These are phyloP conservation scores for Leptinotarsa undecemlineata DNA, from an alignment of 1,140 invertebrate genomes.

Conservation along the genomic window DNA sequence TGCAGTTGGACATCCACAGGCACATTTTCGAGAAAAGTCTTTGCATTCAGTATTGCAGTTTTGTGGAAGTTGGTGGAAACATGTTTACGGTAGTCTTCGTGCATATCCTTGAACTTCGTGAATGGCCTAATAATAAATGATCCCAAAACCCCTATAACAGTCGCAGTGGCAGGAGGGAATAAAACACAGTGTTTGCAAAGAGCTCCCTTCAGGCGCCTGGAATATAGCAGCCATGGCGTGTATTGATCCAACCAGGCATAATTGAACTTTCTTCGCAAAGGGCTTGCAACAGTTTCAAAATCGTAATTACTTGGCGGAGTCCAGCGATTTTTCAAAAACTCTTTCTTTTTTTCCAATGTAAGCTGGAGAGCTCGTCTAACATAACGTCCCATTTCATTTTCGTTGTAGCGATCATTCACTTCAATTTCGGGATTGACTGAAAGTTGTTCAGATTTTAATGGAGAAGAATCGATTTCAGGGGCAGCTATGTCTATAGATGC, in stretches of 20 bases:
- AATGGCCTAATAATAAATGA: too few species aligned
- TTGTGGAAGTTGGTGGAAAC: constrained; percentile 31
- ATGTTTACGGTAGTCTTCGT: constrained; percentile 37
- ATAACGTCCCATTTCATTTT: not conserved
- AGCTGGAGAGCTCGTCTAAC: not conserved
- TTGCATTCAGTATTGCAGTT: constrained; percentile 25
- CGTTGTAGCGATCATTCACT: not conserved
- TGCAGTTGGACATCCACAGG: constrained; percentile 32
- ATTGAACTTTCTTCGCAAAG: constrained; percentile 28
- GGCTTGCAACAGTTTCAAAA: too few species aligned
- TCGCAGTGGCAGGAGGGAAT: not conserved
- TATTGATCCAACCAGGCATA: constrained; percentile 40
- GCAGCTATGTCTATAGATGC: not conserved
- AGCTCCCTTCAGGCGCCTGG: constrained; percentile 16
- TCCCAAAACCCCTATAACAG: constrained; percentile 29
- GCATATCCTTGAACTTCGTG: too few species aligned
- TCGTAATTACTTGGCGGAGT: not conserved
- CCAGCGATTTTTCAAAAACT: not conserved
- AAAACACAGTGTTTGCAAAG: constrained; percentile 11
- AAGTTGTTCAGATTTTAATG: not conserved
- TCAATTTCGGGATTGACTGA: not conserved
- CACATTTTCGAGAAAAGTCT: constrained; percentile 30
- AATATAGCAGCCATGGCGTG: constrained; percentile 45
- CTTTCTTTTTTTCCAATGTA: not conserved
- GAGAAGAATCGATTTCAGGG: not conserved